phyloP scores from a whole-genome alignment of 2,797 vertebrate species.

The Gila robusta region DNA sequence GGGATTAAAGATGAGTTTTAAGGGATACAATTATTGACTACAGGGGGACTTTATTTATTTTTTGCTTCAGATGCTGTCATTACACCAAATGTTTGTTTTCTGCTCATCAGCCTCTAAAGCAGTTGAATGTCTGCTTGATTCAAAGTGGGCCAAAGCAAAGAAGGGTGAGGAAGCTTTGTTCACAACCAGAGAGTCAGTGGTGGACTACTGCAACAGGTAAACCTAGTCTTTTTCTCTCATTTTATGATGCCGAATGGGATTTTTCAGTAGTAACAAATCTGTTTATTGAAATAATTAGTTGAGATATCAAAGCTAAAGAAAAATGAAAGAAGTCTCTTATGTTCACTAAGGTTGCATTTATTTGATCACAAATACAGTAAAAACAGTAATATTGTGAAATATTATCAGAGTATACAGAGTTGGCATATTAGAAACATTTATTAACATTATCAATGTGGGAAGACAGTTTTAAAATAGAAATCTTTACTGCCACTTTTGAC shows the following conservation, averaged over 20 bases:
- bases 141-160: constrained; percentile 97
- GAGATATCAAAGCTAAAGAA: not conserved
- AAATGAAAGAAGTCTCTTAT: not conserved
- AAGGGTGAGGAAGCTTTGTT: constrained; percentile 96
- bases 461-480: not conserved
- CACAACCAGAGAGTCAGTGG: constrained; percentile 92
- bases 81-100: constrained; percentile 28
- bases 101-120: constrained; percentile 91
- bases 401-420: not conserved
- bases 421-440: not conserved
- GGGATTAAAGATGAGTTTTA: too few relatives aligned
- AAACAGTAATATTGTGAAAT: not conserved
- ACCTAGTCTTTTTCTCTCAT: not conserved
- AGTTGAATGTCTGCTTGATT: constrained; percentile 96
- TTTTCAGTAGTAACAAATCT: not conserved
- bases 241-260: not conserved
- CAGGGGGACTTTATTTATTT: not conserved
- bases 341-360: not conserved
- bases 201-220: constrained; percentile 97
- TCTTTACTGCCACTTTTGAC: not conserved
- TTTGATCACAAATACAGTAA: too few relatives aligned
- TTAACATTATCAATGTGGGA: not conserved
- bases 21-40: too few relatives aligned
- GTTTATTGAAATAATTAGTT: not conserved
- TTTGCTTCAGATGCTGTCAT: not conserved